Evolutionary conservation across 2,797 vertebrate genomes (phyloP).

Genomic region (Channallabes apus): DNA sequence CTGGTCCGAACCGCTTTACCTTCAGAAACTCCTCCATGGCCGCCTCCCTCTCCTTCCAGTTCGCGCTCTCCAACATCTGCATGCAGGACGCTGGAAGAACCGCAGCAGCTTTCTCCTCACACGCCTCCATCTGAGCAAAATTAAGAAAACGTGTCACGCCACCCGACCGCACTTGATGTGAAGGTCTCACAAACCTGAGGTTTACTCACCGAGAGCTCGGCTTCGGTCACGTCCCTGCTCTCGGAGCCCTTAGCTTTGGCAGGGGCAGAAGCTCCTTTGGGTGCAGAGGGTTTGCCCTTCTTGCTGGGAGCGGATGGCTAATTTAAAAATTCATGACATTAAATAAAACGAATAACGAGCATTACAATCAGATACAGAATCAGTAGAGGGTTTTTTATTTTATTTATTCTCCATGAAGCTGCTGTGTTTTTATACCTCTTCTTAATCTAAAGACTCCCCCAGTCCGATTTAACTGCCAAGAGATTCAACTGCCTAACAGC

Average conservation of each 20-base stretch:
- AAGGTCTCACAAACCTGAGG: too few species aligned
- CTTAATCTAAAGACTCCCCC: not conserved
- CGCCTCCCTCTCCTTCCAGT: conserved; percentile 96
- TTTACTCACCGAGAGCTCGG: conserved; percentile 85
- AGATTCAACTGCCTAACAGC: not conserved
- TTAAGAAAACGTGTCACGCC: not conserved
- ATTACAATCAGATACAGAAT: not conserved
- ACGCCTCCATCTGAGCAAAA: conserved; percentile 79
- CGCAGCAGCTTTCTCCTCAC: conserved; percentile 87
- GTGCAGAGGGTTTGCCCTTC: conserved; percentile 80
- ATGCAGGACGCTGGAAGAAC: conserved; percentile 90
- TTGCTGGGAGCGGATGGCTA: conserved; percentile 63
- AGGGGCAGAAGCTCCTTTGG: conserved; percentile 53
- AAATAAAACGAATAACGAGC: not conserved
- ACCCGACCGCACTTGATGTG: not conserved
- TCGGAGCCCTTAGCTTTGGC: conserved; percentile 86
- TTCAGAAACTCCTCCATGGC: conserved; percentile 98
- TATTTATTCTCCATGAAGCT: too few species aligned
- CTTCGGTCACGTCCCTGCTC: conserved; percentile 81
- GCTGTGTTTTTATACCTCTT: not conserved
- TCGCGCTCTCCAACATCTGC: conserved; percentile 88
- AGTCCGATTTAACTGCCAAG: not conserved
- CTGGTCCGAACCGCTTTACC: conserved; percentile 64
- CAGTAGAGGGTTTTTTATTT: too few species aligned
- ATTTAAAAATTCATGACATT: not conserved